These are phyloP conservation scores for Neuroterus valhalla DNA, from an alignment of 1,140 invertebrate species.

Conservation along the genomic window DNA sequence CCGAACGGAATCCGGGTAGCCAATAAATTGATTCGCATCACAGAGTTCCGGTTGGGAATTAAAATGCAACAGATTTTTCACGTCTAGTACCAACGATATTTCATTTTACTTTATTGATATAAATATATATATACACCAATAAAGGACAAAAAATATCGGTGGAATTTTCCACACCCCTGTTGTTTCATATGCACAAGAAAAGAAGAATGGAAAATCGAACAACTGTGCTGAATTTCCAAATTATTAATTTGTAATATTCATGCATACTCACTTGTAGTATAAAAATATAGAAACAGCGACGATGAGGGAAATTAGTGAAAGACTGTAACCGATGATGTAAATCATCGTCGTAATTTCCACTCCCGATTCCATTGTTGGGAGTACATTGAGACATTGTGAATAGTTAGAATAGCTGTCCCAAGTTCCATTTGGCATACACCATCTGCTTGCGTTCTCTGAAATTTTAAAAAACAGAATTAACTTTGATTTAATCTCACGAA, in stretches of 20 bases:
- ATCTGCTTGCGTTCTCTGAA: conserved; percentile 84
- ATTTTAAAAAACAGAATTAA: conserved; percentile 19
- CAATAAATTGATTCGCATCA: no score
- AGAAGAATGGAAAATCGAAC: neutral
- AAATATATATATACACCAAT: neutral
- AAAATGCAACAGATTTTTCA: no score
- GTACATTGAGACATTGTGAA: conserved; percentile 77
- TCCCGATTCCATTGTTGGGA: conserved; percentile 63
- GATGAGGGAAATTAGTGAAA: conserved; percentile 85
- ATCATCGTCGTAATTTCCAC: conserved; percentile 80
- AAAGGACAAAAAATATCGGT: neutral
- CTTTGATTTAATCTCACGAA: neutral
- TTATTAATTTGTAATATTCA: neutral
- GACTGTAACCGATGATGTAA: conserved; percentile 85
- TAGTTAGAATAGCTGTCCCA: conserved; percentile 85
- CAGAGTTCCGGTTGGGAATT: no score
- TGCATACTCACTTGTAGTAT: conserved; percentile 85
- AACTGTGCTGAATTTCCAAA: conserved; percentile 23
- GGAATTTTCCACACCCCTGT: no score
- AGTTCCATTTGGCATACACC: conserved; percentile 80
- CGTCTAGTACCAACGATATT: neutral
- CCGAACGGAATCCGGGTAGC: no score
- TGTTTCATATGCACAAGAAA: conserved; percentile 3
- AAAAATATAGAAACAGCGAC: conserved; percentile 87
- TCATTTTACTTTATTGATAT: neutral